phyloP scores from a whole-genome alignment of 2,797 vertebrate genomes.

The Tenualosa ilisha region DNA sequence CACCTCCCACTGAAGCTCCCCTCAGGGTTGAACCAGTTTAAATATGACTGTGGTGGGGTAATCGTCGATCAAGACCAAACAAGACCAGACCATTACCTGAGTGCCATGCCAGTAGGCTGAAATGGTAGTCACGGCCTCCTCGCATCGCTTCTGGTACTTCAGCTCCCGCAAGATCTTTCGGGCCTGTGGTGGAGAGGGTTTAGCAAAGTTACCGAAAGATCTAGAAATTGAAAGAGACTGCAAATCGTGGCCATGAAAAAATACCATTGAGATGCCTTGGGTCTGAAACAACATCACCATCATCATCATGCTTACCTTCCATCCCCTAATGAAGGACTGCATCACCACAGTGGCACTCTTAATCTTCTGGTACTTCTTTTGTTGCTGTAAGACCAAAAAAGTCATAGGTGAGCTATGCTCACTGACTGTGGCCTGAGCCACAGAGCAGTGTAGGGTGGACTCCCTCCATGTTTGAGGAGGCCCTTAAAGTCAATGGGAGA shows the following conservation, averaged over 20 bases:
- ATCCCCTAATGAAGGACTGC: slow-evolving; percentile 94
- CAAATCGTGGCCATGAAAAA: neutral
- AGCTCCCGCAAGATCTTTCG: slow-evolving; percentile 89
- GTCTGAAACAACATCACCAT: neutral
- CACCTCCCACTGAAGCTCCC: neutral
- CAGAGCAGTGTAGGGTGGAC: neutral
- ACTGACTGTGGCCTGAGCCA: neutral
- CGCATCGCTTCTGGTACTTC: slow-evolving; percentile 90
- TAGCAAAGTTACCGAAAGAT: neutral
- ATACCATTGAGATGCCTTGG: neutral
- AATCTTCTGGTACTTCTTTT: slow-evolving; percentile 87
- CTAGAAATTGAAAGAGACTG: too few species aligned
- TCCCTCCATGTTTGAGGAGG: neutral
- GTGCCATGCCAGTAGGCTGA: slow-evolving; percentile 93
- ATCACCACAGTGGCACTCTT: slow-evolving; percentile 86
- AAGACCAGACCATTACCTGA: slow-evolving; percentile 74
- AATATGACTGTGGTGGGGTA: too few species aligned
- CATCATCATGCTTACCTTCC: slow-evolving; percentile 82
- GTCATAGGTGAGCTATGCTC: slow-evolving; percentile 25
- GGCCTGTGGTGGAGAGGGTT: slow-evolving; percentile 72
- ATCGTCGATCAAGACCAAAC: too few species aligned
- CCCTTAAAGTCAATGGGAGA: too few species aligned
- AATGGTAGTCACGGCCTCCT: slow-evolving; percentile 90
- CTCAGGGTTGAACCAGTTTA: too few species aligned
- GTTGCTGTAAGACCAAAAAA: slow-evolving; percentile 79